Base-by-base conservation (phyloP, 2,888 invertebrate species). In the Spicauda simplicius region DNA sequence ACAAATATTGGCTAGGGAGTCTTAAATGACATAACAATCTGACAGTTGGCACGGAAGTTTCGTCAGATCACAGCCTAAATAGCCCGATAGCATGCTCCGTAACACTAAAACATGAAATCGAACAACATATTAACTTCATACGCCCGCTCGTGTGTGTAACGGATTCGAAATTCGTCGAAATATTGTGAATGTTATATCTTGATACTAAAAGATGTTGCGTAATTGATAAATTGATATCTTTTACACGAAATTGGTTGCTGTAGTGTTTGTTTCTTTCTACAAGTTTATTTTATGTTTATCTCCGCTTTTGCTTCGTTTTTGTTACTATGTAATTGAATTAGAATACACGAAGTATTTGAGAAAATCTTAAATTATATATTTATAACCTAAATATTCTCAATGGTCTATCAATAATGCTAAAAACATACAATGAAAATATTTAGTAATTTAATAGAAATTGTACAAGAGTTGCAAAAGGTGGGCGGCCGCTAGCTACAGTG, bases 11-110 rank as follows among this genome's bases (percentile, higher is more conserved):
- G 14, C 41, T 14, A 7, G 41, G 1, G 10, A 41, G 14, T 33
- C 8, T 10, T 14, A 41, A 10, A 3, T 41, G 59, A 30, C 52
- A 60, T 60, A 37, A 53, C 37, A 33, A 33, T 56, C 19, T 19
- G 41, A 41, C 57, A 14, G 76, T 77, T 72, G 71, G 71, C 73
- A 72, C 60, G 56, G 30, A 56, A 57, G 37, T 41, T 19, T 57
- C 30, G 25, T 25, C 25, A 20, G 62, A 62, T 54, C 19, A 19
- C 16, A 48, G 16, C 62, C 37, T 14, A 62, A 76, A 76, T 73
- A 73, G 73, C 52, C 64, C 70, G 64, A 72, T 77, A 66, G 77
- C 76, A 74, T 77, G 77, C 65, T 69, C 61, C 30, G 33, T 54
- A 41, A 68, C 71, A 72, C 68, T 77, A 76, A 76, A 56, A 57